Base-by-base conservation (phyloP, 1,140 invertebrate genomes). In the Procambarus virginalis region DNA sequence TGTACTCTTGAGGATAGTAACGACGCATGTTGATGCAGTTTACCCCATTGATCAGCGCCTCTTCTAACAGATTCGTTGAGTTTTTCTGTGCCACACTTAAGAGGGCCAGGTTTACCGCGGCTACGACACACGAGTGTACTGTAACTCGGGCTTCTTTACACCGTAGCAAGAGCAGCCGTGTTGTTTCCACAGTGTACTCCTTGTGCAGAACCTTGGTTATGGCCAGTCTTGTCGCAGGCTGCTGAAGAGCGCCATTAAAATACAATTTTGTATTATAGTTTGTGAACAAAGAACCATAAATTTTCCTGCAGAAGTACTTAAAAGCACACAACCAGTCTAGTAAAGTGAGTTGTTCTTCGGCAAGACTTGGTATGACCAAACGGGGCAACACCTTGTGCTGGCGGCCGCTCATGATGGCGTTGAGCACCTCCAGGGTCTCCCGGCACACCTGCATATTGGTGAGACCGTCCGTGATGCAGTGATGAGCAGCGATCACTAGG, bases 381-480 rank as follows among this genome's bases (percentile, higher is more conserved):
- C 85, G 14, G 46, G 68, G 45, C n/a, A 51, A 22, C 2, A 68
- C 55, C 22, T 48, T 20, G 60, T 87, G 55, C 12, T 17, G 20
- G 2, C 17, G 58, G 2, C 85, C 77, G 20, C 49, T 64, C 77
- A 87, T 14, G 58, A 76, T 46, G 4, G 77, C 85, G 77, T 87
- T 87, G 20, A 87, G 85, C 17, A 87, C 58, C 0, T n/a, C 3
- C 22, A 87, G 14, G 14, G 68, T 68, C 14, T 87, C 77, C 34
- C 77, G 48, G 60, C 55, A 80, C 58, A 87, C n/a, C 58, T 51
- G 5, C 76, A 68, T 80, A 60, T 87, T 87, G 22, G 85, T 87
- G 60, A 80, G 68, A 34, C 34, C 85, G 77, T 87, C 85, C 20
- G 76, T 87, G 60, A 87, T 78, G 76, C 85, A 87, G 85, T 87